A percentile compares a stretch with the other conserved stretches of the same genome.
Evolutionary conservation across 2,113 vertebrate species (phyloP).

Genomic region (Stictonetta naevosa): DNA sequence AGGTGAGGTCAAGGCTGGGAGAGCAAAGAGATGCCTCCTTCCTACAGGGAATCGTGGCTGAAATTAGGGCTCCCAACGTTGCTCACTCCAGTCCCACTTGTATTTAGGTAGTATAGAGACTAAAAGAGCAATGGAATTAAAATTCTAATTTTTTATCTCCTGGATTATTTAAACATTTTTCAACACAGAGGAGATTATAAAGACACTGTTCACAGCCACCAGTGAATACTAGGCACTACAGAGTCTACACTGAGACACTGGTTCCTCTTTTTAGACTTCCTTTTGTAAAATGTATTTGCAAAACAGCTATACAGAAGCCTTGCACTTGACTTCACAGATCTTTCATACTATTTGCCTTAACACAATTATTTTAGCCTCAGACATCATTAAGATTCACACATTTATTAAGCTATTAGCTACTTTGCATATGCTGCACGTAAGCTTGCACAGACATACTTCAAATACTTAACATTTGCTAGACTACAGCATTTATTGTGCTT

Average conservation of each 20-base stretch:
- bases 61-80: not conserved
- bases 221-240: not conserved
- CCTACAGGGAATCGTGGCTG: not conserved
- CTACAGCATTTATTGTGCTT: not conserved
- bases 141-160: not conserved
- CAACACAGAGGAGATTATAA: not conserved
- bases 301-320: not conserved
- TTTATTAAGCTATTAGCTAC: not conserved
- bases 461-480: not conserved
- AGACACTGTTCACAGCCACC: not conserved
- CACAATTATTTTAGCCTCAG: not conserved
- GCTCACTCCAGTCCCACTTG: not conserved
- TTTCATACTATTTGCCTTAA: not conserved
- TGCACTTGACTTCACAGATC: not conserved
- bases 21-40: not conserved
- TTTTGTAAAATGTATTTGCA: not conserved
- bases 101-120: not conserved
- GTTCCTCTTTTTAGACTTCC: not conserved
- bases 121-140: not conserved
- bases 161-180: not conserved
- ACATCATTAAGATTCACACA: not conserved
- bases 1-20: not conserved
- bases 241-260: not conserved
- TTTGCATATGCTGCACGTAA: not conserved
- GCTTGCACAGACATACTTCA: not conserved